Evolutionary conservation across 37 sponge, comb jelly and placozoan genomes (phyloP).

Genomic region (Petrosia ficiformis): DNA sequence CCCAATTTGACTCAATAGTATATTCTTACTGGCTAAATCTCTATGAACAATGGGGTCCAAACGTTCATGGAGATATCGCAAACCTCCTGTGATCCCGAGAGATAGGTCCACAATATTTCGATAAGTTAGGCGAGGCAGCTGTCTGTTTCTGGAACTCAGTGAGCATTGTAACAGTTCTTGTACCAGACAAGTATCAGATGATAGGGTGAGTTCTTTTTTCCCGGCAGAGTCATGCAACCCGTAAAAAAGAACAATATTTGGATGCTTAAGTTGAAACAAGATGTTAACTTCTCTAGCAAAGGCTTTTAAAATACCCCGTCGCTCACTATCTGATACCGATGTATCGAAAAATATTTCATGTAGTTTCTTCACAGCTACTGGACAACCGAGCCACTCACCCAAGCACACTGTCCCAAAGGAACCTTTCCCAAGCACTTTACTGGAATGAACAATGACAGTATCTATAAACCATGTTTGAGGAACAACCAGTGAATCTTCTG

Average conservation of each 20-base stretch:
- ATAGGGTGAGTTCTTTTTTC: not conserved
- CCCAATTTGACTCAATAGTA: constrained; percentile 50
- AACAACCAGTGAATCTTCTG: constrained; percentile 2
- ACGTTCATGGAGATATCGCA: constrained; percentile 72
- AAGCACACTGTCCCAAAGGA: constrained; percentile 58
- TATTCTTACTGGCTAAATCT: constrained; percentile 72
- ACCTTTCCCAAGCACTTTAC: constrained; percentile 36
- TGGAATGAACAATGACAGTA: not conserved
- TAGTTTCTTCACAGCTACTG: constrained; percentile 66
- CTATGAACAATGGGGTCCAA: constrained; percentile 64
- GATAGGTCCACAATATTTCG: constrained; percentile 51
- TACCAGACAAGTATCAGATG: constrained; percentile 35
- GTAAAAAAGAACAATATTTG: constrained; percentile 76
- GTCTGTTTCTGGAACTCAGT: constrained; percentile 29
- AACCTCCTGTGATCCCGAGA: constrained; percentile 38
- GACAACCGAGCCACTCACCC: constrained; percentile 41
- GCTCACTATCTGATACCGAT: not conserved
- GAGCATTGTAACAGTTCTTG: constrained; percentile 49
- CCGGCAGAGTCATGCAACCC: constrained; percentile 28
- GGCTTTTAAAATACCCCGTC: constrained; percentile 15
- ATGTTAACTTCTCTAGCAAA: constrained; percentile 45
- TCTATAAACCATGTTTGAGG: constrained; percentile 6
- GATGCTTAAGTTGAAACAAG: constrained; percentile 57
- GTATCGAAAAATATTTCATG: constrained; percentile 42
- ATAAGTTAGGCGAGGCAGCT: constrained; percentile 28